These are phyloP conservation scores for Chesias legatella DNA, from an alignment of 2,888 invertebrate genomes.

Conservation along the genomic window DNA sequence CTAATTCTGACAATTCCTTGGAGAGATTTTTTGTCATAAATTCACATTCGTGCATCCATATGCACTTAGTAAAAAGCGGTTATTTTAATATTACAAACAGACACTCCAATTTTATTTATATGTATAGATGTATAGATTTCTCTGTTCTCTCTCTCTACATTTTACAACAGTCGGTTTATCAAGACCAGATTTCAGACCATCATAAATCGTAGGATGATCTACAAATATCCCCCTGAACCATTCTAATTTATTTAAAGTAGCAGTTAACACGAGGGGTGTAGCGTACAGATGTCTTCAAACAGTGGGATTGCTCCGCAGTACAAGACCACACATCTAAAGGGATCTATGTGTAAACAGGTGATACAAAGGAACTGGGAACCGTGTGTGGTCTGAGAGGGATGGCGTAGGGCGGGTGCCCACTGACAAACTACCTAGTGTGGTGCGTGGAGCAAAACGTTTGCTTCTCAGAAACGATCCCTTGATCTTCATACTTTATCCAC, in stretches of 20 bases:
- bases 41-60: no score
- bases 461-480: slow-evolving; percentile 1
- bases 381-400: slow-evolving; percentile 39
- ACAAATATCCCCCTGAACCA: slow-evolving; percentile 11
- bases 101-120: no score
- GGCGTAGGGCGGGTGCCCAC: slow-evolving; percentile 1
- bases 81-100: no score
- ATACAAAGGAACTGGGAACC: slow-evolving; percentile 32
- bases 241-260: slow-evolving; percentile 39
- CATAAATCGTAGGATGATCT: neutral
- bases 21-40: no score
- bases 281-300: slow-evolving; percentile 36
- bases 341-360: slow-evolving; percentile 40
- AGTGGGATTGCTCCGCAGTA: slow-evolving; percentile 23
- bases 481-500: neutral
- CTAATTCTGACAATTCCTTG: no score
- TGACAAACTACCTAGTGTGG: neutral
- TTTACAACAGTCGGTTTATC: no score
- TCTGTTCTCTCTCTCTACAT: no score
- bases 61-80: no score
- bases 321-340: slow-evolving; percentile 39
- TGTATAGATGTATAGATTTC: no score
- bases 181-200: no score
- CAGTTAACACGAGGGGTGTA: slow-evolving; percentile 38
- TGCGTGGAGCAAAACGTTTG: slow-evolving; percentile 5